Conservation (phyloP, 2,888 invertebrate genomes). For the Pollenia amentaria region DNA sequence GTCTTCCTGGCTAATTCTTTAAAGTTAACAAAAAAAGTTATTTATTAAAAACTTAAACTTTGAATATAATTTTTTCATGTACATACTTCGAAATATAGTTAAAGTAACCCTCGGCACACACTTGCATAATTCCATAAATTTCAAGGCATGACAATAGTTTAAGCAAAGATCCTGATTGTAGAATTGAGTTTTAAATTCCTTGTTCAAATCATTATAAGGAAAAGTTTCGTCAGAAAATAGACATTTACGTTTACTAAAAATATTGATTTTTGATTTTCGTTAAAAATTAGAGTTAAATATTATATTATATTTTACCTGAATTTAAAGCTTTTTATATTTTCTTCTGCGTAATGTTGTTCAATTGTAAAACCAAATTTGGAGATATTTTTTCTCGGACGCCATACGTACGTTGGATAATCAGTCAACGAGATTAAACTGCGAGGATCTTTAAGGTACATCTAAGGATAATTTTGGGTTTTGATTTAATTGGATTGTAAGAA, state of each 20-base stretch:
- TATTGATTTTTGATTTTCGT: too few species aligned
- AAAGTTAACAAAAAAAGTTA: not conserved
- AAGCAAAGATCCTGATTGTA: constrained; percentile 55
- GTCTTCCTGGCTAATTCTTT: constrained; percentile 12
- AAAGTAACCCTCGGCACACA: constrained; percentile 25
- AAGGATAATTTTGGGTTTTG: not conserved
- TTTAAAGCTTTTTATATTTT: not conserved
- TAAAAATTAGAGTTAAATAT: not conserved
- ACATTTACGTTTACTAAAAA: constrained; percentile 52
- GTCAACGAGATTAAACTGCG: constrained; percentile 27
- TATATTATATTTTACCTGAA: constrained; percentile 7
- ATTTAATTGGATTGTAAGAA: too few species aligned
- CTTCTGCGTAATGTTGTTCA: constrained; percentile 14
- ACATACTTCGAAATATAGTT: constrained; percentile 24
- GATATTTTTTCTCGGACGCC: constrained; percentile 1
- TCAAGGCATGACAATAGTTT: constrained; percentile 50
- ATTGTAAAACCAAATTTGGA: constrained; percentile 22
- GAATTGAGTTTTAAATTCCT: constrained; percentile 4
- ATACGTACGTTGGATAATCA: constrained; percentile 48
- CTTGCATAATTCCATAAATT: constrained; percentile 34
- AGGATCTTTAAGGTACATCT: constrained; percentile 56
- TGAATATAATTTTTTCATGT: not conserved
- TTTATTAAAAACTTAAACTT: not conserved
- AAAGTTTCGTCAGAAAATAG: constrained; percentile 51
- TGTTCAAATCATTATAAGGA: not conserved